Evolutionary conservation across 2,797 vertebrate species (phyloP).

Genomic region (Girardinus metallicus): DNA sequence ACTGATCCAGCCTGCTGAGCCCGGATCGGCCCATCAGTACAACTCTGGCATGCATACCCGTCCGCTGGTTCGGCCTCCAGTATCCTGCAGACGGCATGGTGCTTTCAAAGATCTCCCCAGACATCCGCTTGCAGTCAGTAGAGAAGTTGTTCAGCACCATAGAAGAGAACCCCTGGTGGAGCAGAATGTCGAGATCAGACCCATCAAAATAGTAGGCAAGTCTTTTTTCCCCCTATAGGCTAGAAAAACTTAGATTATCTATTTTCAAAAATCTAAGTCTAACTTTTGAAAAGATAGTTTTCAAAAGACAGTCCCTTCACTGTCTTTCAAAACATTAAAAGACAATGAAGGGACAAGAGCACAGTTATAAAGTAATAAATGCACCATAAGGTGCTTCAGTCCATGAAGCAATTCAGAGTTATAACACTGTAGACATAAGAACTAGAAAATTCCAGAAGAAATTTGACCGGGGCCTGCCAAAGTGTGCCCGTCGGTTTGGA

Average conservation of each 20-base stretch:
- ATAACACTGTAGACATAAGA: too few species aligned
- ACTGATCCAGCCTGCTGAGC: background rate
- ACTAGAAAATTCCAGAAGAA: too few species aligned
- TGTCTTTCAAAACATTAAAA: too few species aligned
- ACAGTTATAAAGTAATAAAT: too few species aligned
- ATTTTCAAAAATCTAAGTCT: background rate
- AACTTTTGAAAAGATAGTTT: too few species aligned
- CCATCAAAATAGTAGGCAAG: background rate
- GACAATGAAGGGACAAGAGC: too few species aligned
- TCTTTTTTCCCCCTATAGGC: background rate
- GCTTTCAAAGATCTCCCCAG: constrained; percentile 83
- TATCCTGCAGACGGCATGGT: constrained; percentile 88
- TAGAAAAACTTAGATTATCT: background rate
- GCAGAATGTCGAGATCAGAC: background rate
- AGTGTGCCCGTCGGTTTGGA: too few species aligned
- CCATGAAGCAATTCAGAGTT: too few species aligned
- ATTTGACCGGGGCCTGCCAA: too few species aligned
- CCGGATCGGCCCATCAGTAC: background rate
- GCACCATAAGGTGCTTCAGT: too few species aligned
- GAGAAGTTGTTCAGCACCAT: constrained; percentile 81
- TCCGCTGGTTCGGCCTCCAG: constrained; percentile 79
- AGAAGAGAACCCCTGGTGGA: constrained; percentile 79
- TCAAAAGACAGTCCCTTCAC: too few species aligned
- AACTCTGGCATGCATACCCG: constrained; percentile 56
- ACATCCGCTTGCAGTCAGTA: constrained; percentile 84